phyloP scores from a whole-genome alignment of 2,113 vertebrate species.

The Lethenteron reissneri region DNA sequence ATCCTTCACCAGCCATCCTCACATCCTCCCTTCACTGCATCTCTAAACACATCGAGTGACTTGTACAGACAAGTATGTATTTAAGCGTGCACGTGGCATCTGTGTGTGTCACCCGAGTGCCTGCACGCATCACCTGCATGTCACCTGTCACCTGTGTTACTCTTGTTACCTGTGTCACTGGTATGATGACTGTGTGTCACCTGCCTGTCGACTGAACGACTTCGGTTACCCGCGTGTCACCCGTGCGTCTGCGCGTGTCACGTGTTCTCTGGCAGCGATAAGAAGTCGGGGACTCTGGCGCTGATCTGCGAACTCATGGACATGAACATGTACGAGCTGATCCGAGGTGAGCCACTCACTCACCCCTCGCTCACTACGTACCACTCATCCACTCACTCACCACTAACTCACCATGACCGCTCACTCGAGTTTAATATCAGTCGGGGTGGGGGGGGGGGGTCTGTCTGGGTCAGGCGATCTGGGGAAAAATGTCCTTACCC shows the following conservation, averaged over 20 bases:
- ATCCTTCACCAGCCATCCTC: not conserved
- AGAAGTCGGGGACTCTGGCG: constrained; percentile 39
- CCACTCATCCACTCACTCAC: too few relatives aligned
- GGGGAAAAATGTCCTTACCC: too few relatives aligned
- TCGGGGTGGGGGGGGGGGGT: too few relatives aligned
- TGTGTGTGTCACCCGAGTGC: not conserved
- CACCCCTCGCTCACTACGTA: too few relatives aligned
- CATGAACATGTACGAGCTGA: constrained; percentile 68
- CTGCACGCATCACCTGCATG: not conserved
- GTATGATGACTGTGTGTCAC: not conserved
- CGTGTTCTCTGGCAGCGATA: constrained; percentile 35
- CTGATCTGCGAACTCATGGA: constrained; percentile 69
- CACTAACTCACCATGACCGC: too few relatives aligned
- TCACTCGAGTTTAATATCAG: too few relatives aligned
- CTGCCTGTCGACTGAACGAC: not conserved
- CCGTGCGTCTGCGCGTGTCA: not conserved
- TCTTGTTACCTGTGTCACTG: not conserved
- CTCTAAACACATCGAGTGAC: too few relatives aligned
- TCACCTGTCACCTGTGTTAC: not conserved
- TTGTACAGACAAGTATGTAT: too few relatives aligned
- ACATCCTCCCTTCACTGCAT: too few relatives aligned
- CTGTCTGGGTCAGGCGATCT: too few relatives aligned
- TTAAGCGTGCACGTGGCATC: not conserved
- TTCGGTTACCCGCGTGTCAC: not conserved
- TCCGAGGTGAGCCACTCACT: constrained; percentile 30